These are phyloP conservation scores for Eubucco bourcierii DNA, from an alignment of 2,113 vertebrate genomes.

Conservation along the genomic window DNA sequence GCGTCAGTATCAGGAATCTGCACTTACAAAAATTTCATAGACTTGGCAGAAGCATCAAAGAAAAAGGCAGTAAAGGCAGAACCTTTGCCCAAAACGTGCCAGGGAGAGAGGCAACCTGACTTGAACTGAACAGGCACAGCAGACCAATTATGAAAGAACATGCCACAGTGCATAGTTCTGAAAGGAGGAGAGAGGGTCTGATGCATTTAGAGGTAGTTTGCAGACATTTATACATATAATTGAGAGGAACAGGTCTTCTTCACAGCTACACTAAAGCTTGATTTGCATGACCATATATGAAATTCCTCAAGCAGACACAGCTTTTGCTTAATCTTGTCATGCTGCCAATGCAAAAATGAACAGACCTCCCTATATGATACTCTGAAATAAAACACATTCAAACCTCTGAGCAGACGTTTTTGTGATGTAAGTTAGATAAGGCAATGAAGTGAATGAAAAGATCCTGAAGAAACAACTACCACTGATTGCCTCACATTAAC, in stretches of 20 bases:
- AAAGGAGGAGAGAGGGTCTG: background rate
- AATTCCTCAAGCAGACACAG: background rate
- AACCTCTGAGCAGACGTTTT: background rate
- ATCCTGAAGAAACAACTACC: background rate
- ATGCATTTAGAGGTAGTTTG: background rate
- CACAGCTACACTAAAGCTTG: background rate
- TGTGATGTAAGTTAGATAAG: background rate
- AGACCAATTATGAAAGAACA: background rate
- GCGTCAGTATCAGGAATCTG: conserved; percentile 20
- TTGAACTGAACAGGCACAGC: background rate
- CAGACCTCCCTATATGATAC: background rate
- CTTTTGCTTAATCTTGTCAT: background rate
- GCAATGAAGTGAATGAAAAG: background rate
- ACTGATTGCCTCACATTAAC: background rate
- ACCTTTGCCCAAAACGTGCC: background rate
- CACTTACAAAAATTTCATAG: background rate
- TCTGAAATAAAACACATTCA: background rate
- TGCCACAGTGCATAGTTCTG: background rate
- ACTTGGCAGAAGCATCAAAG: background rate
- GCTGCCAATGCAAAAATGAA: background rate
- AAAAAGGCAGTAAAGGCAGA: background rate
- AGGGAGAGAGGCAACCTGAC: background rate
- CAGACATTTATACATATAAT: background rate
- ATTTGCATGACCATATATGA: background rate
- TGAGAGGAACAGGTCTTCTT: background rate